Conservation (phyloP, 2,888 invertebrate genomes). For the Amphiduros pacificus region DNA sequence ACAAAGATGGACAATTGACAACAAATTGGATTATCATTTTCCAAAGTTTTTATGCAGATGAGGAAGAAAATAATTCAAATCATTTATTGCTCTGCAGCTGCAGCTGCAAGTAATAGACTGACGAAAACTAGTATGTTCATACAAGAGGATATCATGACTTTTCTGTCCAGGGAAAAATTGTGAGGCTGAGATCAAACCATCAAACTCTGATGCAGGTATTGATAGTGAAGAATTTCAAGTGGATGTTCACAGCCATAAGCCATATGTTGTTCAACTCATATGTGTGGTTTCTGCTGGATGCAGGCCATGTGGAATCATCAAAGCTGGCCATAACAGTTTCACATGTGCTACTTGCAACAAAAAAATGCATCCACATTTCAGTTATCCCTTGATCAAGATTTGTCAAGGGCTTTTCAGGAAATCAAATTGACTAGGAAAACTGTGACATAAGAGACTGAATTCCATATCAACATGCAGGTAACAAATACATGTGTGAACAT, state of each 20-base stretch:
- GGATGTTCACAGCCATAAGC: not conserved
- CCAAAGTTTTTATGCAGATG: not conserved
- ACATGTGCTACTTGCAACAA: not conserved
- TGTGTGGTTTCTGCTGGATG: not conserved
- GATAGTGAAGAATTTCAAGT: not conserved
- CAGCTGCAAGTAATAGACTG: not conserved
- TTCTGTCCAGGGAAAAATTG: not conserved
- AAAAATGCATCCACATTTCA: not conserved
- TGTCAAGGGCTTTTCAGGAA: too few species aligned
- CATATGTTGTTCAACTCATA: too few species aligned
- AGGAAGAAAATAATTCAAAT: not conserved
- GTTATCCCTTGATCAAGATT: not conserved
- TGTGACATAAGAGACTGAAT: too few species aligned
- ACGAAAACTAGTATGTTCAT: not conserved
- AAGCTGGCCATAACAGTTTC: not conserved
- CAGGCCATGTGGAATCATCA: not conserved
- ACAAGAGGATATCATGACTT: not conserved
- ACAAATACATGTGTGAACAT: not conserved
- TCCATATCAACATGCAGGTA: not conserved
- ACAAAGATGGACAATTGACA: not conserved
- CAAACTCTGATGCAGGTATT: too few species aligned
- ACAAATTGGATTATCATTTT: not conserved
- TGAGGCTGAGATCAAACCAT: too few species aligned
- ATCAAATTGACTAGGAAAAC: not conserved
- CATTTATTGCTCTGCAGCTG: not conserved